These are phyloP conservation scores for Delia radicum DNA, from an alignment of 1,140 invertebrate genomes.

Conservation along the genomic window DNA sequence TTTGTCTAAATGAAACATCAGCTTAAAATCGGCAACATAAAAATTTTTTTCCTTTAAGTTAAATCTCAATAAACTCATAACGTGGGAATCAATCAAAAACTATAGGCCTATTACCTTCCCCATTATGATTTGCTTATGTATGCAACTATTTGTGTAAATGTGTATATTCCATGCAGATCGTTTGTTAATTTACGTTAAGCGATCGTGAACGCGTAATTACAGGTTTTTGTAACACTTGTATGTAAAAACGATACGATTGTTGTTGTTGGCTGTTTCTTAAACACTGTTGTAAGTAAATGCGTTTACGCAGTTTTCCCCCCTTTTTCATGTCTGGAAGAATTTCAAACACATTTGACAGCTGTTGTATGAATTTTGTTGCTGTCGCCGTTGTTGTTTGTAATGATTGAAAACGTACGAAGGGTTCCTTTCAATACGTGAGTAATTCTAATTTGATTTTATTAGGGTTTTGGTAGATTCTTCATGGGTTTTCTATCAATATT, in stretches of 20 bases:
- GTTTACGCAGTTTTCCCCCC: slow-evolving; percentile 8
- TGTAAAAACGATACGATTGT: not conserved
- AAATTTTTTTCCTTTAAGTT: not conserved
- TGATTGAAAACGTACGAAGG: not conserved
- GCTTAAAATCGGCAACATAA: not conserved
- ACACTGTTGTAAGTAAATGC: not conserved
- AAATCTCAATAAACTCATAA: not conserved
- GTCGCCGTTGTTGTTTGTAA: not conserved
- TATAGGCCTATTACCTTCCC: not conserved
- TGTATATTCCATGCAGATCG: not conserved
- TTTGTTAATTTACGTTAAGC: slow-evolving; percentile 5
- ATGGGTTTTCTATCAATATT: not conserved
- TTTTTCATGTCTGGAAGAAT: not conserved
- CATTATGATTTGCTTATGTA: not conserved
- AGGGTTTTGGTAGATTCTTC: slow-evolving; percentile 2
- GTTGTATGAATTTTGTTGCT: not conserved
- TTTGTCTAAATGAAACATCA: not conserved
- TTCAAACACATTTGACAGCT: slow-evolving; percentile 1
- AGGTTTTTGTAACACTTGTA: slow-evolving; percentile 20
- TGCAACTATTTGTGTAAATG: not conserved
- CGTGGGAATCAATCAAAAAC: slow-evolving; percentile 15
- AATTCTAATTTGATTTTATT: slow-evolving; percentile 19
- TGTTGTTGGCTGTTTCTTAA: not conserved
- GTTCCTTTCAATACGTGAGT: slow-evolving; percentile 1
- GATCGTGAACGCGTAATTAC: slow-evolving; percentile 21